A percentile compares a stretch with the other conserved stretches of the same genome.
Conservation (phyloP, 2,888 invertebrate species). For the Drosophila borealis region DNA sequence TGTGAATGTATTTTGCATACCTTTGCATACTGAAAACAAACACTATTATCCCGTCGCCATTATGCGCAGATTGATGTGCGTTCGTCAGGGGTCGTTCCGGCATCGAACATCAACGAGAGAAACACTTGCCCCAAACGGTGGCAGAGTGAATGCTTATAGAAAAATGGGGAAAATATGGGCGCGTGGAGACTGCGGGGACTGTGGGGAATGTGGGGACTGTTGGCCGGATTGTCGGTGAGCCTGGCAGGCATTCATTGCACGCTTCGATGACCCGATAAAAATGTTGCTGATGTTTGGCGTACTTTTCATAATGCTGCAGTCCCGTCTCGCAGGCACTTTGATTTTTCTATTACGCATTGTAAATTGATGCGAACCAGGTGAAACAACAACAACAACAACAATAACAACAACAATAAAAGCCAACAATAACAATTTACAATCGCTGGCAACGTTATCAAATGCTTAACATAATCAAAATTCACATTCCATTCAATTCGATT, state of each 20-base stretch:
- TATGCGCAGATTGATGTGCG: conserved; percentile 75
- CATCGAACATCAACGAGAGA: conserved; percentile 16
- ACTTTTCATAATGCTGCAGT: conserved; percentile 27
- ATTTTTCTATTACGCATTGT: conserved; percentile 43
- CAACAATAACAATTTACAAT: conserved; percentile 15
- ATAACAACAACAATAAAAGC: neutral
- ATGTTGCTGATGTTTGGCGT: conserved; percentile 52
- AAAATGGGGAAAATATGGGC: conserved; percentile 17
- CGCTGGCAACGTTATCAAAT: conserved; percentile 47
- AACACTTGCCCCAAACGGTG: conserved; percentile 46
- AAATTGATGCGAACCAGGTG: conserved; percentile 57
- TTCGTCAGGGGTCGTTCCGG: conserved; percentile 38
- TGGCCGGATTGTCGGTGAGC: conserved; percentile 13
- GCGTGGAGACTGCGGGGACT: neutral
- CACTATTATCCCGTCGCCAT: conserved; percentile 72
- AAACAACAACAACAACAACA: conserved; percentile 39
- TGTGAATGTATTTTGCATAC: conserved; percentile 62
- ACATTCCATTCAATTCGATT: conserved; percentile 11
- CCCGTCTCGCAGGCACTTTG: conserved; percentile 42
- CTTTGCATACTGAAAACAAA: conserved; percentile 70
- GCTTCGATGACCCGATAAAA: conserved; percentile 70
- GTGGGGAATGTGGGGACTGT: neutral
- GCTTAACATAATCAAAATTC: conserved; percentile 59
- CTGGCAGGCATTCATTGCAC: conserved; percentile 51
- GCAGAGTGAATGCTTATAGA: conserved; percentile 23